These are phyloP conservation scores for Zosterops lateralis DNA, from an alignment of 2,113 vertebrate genomes.

Conservation along the genomic window DNA sequence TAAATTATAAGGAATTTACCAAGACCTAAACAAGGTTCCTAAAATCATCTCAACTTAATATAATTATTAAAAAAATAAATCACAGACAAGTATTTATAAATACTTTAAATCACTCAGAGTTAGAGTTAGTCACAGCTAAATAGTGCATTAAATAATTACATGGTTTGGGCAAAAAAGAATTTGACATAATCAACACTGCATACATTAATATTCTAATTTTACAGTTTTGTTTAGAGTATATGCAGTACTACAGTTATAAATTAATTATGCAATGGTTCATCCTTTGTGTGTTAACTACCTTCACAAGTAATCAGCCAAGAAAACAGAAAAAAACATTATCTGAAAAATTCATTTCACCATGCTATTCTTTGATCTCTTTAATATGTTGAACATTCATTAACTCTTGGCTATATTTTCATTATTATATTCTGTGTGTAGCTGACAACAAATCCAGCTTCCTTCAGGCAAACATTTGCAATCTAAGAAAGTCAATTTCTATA, in stretches of 20 bases:
- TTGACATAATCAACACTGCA: conserved; percentile 40
- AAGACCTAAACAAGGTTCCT: background rate
- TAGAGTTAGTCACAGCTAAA: conserved; percentile 36
- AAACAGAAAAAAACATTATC: conserved; percentile 23
- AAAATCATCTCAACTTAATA: background rate
- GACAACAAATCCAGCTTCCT: conserved; percentile 60
- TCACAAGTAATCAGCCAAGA: conserved; percentile 49
- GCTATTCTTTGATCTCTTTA: conserved; percentile 54
- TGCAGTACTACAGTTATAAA: conserved; percentile 40
- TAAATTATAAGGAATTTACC: background rate
- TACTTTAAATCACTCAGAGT: background rate
- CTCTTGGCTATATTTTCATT: conserved; percentile 67
- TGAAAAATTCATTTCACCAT: conserved; percentile 38
- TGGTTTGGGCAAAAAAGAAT: conserved; percentile 37
- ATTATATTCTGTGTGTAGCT: conserved; percentile 34
- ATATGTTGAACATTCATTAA: conserved; percentile 61
- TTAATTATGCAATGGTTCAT: conserved; percentile 39
- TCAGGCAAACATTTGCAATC: conserved; percentile 49
- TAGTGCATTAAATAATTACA: conserved; percentile 58
- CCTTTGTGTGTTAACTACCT: conserved; percentile 60
- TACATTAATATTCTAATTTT: conserved; percentile 60
- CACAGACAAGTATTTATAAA: background rate
- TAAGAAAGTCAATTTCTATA: conserved; percentile 63
- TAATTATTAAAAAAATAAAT: background rate
- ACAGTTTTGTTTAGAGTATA: conserved; percentile 42